These are phyloP conservation scores for Morpho deidamia DNA, from an alignment of 2,888 invertebrate species.

Conservation along the genomic window DNA sequence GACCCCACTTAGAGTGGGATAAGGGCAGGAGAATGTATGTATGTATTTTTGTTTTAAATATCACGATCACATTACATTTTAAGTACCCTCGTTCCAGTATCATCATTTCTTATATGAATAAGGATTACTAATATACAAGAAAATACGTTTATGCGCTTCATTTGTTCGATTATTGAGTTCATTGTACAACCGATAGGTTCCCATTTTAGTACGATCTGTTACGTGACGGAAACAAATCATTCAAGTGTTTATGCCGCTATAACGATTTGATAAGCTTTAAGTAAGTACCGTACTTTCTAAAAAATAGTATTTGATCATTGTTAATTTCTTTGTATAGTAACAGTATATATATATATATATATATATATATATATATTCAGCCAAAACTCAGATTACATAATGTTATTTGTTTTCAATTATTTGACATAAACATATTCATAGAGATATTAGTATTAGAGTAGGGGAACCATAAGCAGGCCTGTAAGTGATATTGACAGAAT, in stretches of 20 bases:
- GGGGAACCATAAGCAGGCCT: too few relatives aligned
- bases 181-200: conserved; percentile 15
- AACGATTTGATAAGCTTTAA: conserved; percentile 27
- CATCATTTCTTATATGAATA: background rate
- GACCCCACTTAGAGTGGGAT: too few relatives aligned
- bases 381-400: too few relatives aligned
- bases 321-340: background rate
- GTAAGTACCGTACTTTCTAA: conserved; percentile 23
- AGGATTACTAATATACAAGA: background rate
- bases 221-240: conserved; percentile 30
- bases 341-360: too few relatives aligned
- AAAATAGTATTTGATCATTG: conserved; percentile 2
- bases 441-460: too few relatives aligned
- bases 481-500: too few relatives aligned
- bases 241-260: conserved; percentile 19
- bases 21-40: too few relatives aligned
- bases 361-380: too few relatives aligned
- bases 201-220: conserved; percentile 18
- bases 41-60: too few relatives aligned
- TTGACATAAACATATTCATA: too few relatives aligned
- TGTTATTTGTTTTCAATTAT: too few relatives aligned
- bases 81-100: background rate
- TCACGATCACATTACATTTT: too few relatives aligned
- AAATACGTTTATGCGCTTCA: background rate
- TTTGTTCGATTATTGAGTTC: conserved; percentile 4